Evolutionary conservation across 2,797 vertebrate species (phyloP), one percentile per base, ranked within the genome.

Genomic region (Carapus acus): DNA sequence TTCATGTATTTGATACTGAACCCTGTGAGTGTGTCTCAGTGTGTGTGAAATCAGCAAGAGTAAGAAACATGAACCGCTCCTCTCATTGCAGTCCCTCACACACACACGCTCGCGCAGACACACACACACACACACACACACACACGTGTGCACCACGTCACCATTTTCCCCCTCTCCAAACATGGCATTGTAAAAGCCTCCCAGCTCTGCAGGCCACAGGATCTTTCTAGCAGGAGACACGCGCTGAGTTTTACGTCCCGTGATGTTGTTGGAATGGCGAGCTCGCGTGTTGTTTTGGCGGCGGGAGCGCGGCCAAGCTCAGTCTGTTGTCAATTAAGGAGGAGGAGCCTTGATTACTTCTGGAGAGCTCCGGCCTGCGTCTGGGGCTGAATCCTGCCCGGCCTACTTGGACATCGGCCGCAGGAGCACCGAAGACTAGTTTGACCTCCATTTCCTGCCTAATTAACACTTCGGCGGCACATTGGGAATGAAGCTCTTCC

Each of bases 311-410:
- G 7, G 15, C 58, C 54, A 42, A 27, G 31, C 63, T 43, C 42
- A 46, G 59, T 83, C 83, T 86, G 84, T 73, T 83, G 65, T 79
- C 69, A 74, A 85, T 86, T 85, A 83, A 67, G 63, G 24, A 79
- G 21, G 54, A 81, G 56, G 58, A 74, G 65, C 77, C 78, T 78
- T 84, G 83, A 84, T 86, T 76, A 77, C 74, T 79, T 77, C 74
- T 48, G 75, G 71, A 83, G 76, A 79, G 81, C 79, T 77, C 73
- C 40, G 73, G 69, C 69, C 71, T 76, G n/a, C 31, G 50, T 78
- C 68, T 51, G 47, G 27, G 55, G 67, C 71, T 73, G 73, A 81
- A 74, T 80, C 79, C 74, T 67, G 64, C 62, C 69, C 69, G 75
- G 52, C 69, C 49, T 65, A 71, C 55, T 81, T 86, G 79, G 78